These are phyloP conservation scores for Rhyacophila evoluta DNA, from an alignment of 2,888 invertebrate genomes.

Conservation along the genomic window DNA sequence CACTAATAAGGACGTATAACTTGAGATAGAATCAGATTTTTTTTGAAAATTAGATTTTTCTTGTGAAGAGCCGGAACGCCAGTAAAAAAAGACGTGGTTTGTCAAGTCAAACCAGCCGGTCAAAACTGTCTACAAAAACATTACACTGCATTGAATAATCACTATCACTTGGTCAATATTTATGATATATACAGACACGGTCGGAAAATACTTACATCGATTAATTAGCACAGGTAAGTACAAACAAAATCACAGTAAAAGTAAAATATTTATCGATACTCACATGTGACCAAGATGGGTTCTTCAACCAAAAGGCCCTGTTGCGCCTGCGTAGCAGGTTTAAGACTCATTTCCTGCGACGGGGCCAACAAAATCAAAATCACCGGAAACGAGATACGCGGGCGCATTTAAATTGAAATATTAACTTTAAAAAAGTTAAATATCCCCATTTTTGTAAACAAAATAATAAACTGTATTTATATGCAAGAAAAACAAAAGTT, in stretches of 20 bases:
- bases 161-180: conserved; percentile 26
- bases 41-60: neutral
- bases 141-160: conserved; percentile 60
- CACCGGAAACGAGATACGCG: conserved; percentile 36
- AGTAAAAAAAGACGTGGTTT: conserved; percentile 43
- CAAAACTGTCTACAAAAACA: conserved; percentile 63
- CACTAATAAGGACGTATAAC: neutral
- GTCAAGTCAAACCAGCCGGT: conserved; percentile 61
- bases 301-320: conserved; percentile 85
- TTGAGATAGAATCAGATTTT: neutral
- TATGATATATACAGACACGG: conserved; percentile 59
- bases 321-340: conserved; percentile 78
- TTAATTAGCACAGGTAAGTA: conserved; percentile 64
- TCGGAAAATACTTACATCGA: conserved; percentile 68
- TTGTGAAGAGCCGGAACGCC: neutral
- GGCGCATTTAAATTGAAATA: conserved; percentile 25
- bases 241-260: conserved; percentile 67
- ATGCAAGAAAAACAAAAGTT: no score
- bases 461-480: neutral
- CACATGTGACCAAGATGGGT: conserved; percentile 93
- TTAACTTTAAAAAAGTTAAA: neutral
- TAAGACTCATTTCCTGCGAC: conserved; percentile 70
- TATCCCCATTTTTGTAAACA: neutral
- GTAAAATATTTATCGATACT: conserved; percentile 76
- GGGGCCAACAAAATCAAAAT: conserved; percentile 68